Evolutionary conservation across 2,888 invertebrate genomes (phyloP).

Genomic region (Melieria crassipennis): DNA sequence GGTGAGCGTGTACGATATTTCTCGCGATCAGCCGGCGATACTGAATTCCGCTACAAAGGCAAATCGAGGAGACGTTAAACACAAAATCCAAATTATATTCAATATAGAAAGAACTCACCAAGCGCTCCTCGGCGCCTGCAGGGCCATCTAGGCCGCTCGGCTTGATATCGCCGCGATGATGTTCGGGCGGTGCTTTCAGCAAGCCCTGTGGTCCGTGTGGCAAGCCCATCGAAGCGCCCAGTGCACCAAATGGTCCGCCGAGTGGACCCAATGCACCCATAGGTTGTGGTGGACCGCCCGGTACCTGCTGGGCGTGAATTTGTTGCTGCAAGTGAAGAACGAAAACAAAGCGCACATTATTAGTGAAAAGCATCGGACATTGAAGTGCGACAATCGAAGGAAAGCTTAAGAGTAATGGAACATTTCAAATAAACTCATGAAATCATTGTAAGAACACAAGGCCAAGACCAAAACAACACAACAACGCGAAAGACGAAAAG

Average conservation of each 20-base stretch:
- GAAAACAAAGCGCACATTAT: background rate
- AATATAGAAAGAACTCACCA: constrained; percentile 59
- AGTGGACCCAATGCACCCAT: constrained; percentile 67
- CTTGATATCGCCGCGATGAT: constrained; percentile 66
- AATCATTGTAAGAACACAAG: no score
- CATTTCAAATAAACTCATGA: no score
- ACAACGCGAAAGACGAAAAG: no score
- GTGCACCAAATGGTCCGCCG: constrained; percentile 64
- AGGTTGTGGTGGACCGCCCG: constrained; percentile 69
- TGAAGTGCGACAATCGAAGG: no score
- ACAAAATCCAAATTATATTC: background rate
- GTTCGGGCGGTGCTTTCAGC: constrained; percentile 65
- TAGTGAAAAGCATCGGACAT: no score
- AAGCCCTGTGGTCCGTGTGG: constrained; percentile 66
- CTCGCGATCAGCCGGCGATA: constrained; percentile 83
- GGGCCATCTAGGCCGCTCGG: constrained; percentile 68
- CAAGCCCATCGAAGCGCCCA: constrained; percentile 65
- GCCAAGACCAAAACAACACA: no score
- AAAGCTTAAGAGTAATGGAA: no score
- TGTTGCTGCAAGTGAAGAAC: constrained; percentile 74
- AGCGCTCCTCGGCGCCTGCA: constrained; percentile 70
- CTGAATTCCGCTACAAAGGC: constrained; percentile 74
- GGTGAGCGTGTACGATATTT: constrained; percentile 86
- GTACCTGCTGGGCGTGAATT: constrained; percentile 87
- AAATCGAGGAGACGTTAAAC: background rate